A percentile compares a stretch with the other conserved stretches of the same genome.
Conservation (phyloP, 2,888 invertebrate species). For the Yponomeuta plumbellus region DNA sequence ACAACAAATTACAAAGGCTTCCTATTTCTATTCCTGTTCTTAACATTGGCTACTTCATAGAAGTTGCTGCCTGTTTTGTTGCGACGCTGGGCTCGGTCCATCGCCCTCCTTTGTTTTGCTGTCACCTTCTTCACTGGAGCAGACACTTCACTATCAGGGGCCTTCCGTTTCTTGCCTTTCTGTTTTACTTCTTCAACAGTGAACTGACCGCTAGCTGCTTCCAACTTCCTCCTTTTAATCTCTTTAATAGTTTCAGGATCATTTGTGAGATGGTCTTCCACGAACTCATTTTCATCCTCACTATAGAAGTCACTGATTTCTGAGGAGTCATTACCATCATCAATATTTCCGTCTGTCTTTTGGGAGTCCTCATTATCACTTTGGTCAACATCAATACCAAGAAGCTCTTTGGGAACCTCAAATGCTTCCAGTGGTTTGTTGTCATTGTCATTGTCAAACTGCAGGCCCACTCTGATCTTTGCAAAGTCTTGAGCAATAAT, state of each 20-base stretch:
- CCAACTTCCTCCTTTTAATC: slow-evolving; percentile 61
- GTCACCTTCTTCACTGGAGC: slow-evolving; percentile 76
- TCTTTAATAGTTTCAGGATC: slow-evolving; percentile 64
- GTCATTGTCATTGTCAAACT: slow-evolving; percentile 80
- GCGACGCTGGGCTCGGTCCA: slow-evolving; percentile 84
- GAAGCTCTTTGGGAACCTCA: slow-evolving; percentile 55
- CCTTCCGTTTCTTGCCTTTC: slow-evolving; percentile 52
- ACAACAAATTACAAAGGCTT: slow-evolving; percentile 45
- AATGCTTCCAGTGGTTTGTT: slow-evolving; percentile 76
- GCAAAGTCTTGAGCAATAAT: slow-evolving; percentile 87
- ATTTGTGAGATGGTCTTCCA: slow-evolving; percentile 68
- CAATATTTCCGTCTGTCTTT: slow-evolving; percentile 41
- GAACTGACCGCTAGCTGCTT: slow-evolving; percentile 73
- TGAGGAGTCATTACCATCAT: slow-evolving; percentile 75
- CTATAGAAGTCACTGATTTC: slow-evolving; percentile 82
- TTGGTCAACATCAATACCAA: slow-evolving; percentile 60
- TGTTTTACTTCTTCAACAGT: slow-evolving; percentile 70
- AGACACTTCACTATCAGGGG: slow-evolving; percentile 26
- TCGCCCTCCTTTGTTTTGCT: slow-evolving; percentile 85
- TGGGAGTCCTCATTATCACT: slow-evolving; percentile 40
- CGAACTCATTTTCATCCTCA: slow-evolving; percentile 69
- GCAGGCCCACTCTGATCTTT: slow-evolving; percentile 85
- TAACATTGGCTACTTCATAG: slow-evolving; percentile 92
- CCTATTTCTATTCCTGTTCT: slow-evolving; percentile 88
- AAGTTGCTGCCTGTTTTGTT: slow-evolving; percentile 93